phyloP scores from a whole-genome alignment of 2,797 vertebrate species.

The Acanthurus leucopareius region DNA sequence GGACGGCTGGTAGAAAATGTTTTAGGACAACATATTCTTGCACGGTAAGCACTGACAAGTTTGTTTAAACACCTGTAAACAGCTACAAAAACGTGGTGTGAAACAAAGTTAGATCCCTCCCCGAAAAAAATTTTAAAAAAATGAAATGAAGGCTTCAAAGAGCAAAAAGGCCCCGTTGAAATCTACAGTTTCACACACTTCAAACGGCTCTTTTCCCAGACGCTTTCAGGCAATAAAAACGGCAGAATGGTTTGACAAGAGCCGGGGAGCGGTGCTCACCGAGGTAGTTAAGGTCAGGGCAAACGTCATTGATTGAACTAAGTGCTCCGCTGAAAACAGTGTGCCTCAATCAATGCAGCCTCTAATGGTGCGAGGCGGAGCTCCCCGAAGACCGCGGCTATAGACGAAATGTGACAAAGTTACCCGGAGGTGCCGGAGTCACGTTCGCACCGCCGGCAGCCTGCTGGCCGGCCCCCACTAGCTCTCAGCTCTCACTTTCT shows the following conservation, averaged over 20 bases:
- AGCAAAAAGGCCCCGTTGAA: constrained; percentile 23
- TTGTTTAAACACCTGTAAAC: constrained; percentile 1
- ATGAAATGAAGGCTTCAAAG: constrained; percentile 33
- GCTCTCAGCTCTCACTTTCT: constrained; percentile 3
- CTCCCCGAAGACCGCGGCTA: constrained; percentile 54
- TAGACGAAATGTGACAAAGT: constrained; percentile 53
- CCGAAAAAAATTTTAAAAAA: neutral
- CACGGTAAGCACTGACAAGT: no score
- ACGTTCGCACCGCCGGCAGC: neutral
- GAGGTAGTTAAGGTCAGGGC: constrained; percentile 72
- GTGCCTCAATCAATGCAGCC: constrained; percentile 73
- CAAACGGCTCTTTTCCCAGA: constrained; percentile 37
- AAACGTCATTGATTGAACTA: constrained; percentile 76
- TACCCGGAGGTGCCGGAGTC: constrained; percentile 45
- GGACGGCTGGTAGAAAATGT: neutral
- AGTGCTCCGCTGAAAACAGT: constrained; percentile 71
- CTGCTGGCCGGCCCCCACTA: neutral
- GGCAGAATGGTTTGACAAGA: constrained; percentile 50
- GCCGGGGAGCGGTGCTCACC: constrained; percentile 45
- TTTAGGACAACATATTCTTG: no score
- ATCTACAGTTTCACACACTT: constrained; percentile 41
- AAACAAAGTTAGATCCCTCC: constrained; percentile 12
- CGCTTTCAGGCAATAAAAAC: constrained; percentile 51
- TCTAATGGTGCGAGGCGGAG: constrained; percentile 59
- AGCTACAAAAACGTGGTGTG: neutral